phyloP scores from a whole-genome alignment of 2,113 vertebrate genomes.

The Typhlomys cinereus region DNA sequence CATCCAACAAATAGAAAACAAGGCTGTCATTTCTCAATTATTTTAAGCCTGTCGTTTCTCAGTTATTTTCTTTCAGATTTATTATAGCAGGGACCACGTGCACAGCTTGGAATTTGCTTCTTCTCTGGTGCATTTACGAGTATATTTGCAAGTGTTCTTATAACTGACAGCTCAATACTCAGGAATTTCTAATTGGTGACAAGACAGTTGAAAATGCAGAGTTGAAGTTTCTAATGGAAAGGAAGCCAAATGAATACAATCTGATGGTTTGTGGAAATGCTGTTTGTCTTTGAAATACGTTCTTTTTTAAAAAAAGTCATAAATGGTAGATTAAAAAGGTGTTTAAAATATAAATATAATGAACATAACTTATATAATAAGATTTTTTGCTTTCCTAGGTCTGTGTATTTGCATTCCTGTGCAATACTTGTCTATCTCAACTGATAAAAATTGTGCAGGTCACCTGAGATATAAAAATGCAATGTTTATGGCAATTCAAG shows the following conservation, averaged over 20 bases:
- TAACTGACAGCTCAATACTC: background rate
- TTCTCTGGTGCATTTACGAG: background rate
- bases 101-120: background rate
- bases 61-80: background rate
- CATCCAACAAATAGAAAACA: background rate
- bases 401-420: background rate
- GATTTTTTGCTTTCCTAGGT: background rate
- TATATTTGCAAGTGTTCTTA: slow-evolving; percentile 10
- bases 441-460: background rate
- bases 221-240: background rate
- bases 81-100: slow-evolving; percentile 11
- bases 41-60: background rate
- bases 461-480: slow-evolving; percentile 9
- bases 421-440: background rate
- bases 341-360: background rate
- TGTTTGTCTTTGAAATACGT: slow-evolving; percentile 28
- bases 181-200: slow-evolving; percentile 7
- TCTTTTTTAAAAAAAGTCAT: background rate
- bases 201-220: background rate
- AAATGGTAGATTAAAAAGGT: background rate
- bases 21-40: background rate
- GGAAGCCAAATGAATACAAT: background rate
- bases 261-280: background rate
- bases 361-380: background rate
- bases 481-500: slow-evolving; percentile 37